Conservation (phyloP, 2,797 vertebrate genomes). For the Lacerta agilis region DNA sequence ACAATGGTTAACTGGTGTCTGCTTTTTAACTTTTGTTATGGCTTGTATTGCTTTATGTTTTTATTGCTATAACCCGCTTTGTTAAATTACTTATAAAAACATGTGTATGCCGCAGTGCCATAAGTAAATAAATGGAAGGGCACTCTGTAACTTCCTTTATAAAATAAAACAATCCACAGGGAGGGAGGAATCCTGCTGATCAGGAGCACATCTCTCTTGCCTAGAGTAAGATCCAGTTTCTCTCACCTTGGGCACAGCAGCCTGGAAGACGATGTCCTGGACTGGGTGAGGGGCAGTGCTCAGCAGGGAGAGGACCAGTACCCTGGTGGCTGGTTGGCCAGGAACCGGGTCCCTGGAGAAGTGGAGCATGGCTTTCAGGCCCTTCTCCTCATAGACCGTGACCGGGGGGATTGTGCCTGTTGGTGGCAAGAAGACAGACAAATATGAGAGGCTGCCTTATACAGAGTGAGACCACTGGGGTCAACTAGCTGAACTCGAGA, state of each 20-base stretch:
- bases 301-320: constrained; percentile 85
- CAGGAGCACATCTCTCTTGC: background rate
- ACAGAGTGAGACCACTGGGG: too few relatives aligned
- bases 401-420: constrained; percentile 83
- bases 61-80: too few relatives aligned
- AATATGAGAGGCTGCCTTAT: too few relatives aligned
- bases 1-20: too few relatives aligned
- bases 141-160: background rate
- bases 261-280: constrained; percentile 84
- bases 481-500: too few relatives aligned
- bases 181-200: background rate
- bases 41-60: too few relatives aligned
- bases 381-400: constrained; percentile 79
- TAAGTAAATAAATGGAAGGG: background rate
- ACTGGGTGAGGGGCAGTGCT: constrained; percentile 85
- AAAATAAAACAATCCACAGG: background rate
- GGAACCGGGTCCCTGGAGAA: constrained; percentile 79
- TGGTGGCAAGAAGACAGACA: background rate
- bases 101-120: too few relatives aligned
- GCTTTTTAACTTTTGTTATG: too few relatives aligned
- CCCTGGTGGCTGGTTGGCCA: constrained; percentile 77
- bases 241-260: constrained; percentile 89
- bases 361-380: constrained; percentile 87
- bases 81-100: background rate
- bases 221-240: background rate